Base-by-base conservation (phyloP, 2,113 vertebrate species). In the Xenopus borealis region DNA sequence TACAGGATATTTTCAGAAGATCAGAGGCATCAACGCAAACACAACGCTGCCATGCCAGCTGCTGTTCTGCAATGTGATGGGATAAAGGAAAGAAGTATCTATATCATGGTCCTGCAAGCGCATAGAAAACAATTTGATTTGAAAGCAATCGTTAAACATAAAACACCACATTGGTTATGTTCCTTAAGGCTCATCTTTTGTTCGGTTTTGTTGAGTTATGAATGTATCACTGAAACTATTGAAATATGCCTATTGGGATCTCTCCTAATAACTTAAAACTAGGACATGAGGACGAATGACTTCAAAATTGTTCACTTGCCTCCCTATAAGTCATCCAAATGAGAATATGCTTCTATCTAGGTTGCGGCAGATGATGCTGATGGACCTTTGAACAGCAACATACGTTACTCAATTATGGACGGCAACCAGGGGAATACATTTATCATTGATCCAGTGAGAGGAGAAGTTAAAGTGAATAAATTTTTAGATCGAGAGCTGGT, bases 381-480 rank as follows among this genome's bases (percentile, higher is more conserved):
- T 30, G 95, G 97, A 10, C 93, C 96, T 40, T 92, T 88, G 2
- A 91, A 93, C 84, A 91, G 89, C 83, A 91, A 82, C 68, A 91
- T 99, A 81, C 94, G 80, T 59, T 99, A 98, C 57, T 73, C 94
- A 19, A 96, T 99, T 71, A 85, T 88, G 79, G 93, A 91, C 0
- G 97, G 97, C 30, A 98, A 99, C 85, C 94, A 93, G 77, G 97
- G 95, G 80, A 95, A 88, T 80, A 94, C 94, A 1, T 98, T 99
- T 83, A 92, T 92, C 62, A 92, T 99, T 75, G 97, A 99, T 79
- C 88, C 92, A 0, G 19, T 88, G 20, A 86, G 86, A 69, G 97
- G 97, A 72, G 94, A 97, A 85, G 89, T 99, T 66, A 97, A 92
- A 86, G 94, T 99, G 23, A 94, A 94, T 62, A 94, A 89, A 66